Base-by-base conservation (phyloP, 2,797 vertebrate species). In the Helicolenus hilgendorfi region DNA sequence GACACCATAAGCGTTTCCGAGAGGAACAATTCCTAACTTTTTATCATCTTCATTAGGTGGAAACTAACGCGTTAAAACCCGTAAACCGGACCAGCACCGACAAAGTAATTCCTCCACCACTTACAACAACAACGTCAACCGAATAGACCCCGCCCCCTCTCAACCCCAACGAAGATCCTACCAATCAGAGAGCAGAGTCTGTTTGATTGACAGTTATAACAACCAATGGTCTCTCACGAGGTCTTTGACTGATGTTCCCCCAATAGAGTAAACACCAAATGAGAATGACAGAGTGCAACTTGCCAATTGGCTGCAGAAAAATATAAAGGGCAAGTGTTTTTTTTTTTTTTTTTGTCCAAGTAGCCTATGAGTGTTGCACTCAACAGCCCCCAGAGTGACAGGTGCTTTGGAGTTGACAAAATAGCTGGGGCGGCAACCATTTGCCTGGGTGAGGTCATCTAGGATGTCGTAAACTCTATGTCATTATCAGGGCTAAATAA, bases 61-160 rank as follows among this genome's bases (percentile, higher is more conserved):
- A 86, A 87, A 86, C 33, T 72, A 24, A 24, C 22, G 60, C 33
- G 73, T 84, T 85, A 41, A 77, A 91, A 86, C 81, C 82, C 90
- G 38, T 78, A 85, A 89, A 87, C 91, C 80, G 92, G 93, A 96
- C 93, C 90, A 88, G 85, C 87, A 79, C 79, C 96, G 94, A 96
- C 95, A 96, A 97, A 98, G 96, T 97, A 96, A 96, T 96, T 96
- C 96, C 97, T 95, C 89, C 92, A 93, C 88, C 96, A 97, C 96
- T 96, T 97, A 96, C 95, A 97, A 97, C 97, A 97, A 98, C 97
- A 98, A 97, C 97, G 97, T 97, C 97, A 97, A 97, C 86, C 91
- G 35, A 91, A 1, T 71, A 4, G 20, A 1, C 41, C 86, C 96
- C 94, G 90, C 97, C 97, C 92, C 85, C 38, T 38, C 36, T 38